A percentile compares a stretch with the other conserved stretches of the same genome.
Evolutionary conservation across 2,113 vertebrate genomes (phyloP).

Genomic region (Machaerirhynchus nigripectus): DNA sequence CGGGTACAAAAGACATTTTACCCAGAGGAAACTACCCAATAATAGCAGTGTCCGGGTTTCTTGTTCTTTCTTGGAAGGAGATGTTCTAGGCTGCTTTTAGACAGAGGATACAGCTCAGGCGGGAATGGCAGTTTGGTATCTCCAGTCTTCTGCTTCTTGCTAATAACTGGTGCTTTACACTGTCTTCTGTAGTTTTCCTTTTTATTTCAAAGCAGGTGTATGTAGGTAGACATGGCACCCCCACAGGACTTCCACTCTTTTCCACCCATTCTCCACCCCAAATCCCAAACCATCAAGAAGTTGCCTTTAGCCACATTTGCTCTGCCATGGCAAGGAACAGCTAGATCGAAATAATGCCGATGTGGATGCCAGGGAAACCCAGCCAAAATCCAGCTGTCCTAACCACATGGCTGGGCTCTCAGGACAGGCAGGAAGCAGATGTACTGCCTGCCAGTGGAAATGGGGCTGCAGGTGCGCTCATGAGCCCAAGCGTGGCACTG

Average conservation of each 20-base stretch:
- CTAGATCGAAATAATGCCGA: not conserved
- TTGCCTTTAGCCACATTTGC: not conserved
- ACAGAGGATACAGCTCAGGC: not conserved
- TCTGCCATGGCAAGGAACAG: not conserved
- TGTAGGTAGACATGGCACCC: not conserved
- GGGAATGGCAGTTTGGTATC: not conserved
- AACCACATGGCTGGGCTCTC: not conserved
- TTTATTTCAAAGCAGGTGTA: not conserved
- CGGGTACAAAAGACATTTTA: not conserved
- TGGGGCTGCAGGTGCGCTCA: rapidly evolving
- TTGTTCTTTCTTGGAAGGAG: not conserved
- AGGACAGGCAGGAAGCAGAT: not conserved
- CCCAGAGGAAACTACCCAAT: not conserved
- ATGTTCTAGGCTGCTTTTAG: not conserved
- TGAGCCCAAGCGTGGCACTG: rapidly evolving
- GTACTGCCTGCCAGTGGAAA: not conserved
- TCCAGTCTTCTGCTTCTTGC: not conserved
- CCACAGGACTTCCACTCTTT: not conserved
- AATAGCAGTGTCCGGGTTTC: not conserved
- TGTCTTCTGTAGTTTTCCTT: not conserved
- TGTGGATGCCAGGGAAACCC: not conserved
- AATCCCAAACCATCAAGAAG: not conserved
- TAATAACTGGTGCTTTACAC: not conserved
- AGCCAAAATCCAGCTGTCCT: not conserved
- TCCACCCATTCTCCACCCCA: not conserved